Conservation (phyloP, 1,140 invertebrate genomes). For the Muscidifurax raptorellus region DNA sequence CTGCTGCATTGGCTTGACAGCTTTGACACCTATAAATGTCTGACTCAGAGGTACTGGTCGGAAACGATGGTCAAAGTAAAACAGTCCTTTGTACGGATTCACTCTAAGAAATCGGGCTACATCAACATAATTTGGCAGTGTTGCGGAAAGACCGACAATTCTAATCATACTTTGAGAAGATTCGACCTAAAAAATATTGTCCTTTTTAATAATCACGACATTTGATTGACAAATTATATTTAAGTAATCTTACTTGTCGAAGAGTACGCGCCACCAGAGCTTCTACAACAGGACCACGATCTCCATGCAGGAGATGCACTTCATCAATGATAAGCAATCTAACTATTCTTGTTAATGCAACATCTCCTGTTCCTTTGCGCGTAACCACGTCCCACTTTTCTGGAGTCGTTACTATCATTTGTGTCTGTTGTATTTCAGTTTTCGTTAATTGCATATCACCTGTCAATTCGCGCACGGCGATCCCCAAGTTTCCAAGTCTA, state of each 20-base stretch:
- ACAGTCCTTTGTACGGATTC: constrained; percentile 94
- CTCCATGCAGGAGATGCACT: constrained; percentile 97
- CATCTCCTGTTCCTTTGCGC: constrained; percentile 93
- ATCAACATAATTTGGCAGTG: constrained; percentile 98
- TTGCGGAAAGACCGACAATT: constrained; percentile 98
- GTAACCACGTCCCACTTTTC: constrained; percentile 99
- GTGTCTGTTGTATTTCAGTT: constrained; percentile 94
- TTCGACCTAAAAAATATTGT: constrained; percentile 82
- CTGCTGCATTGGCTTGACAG: constrained; percentile 84
- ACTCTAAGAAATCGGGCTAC: constrained; percentile 96
- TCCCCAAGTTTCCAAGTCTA: constrained; percentile 82
- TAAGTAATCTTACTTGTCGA: constrained; percentile 78
- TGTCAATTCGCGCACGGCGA: constrained; percentile 94
- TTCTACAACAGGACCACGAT: constrained; percentile 98
- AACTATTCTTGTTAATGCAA: constrained; percentile 92
- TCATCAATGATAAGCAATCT: constrained; percentile 98
- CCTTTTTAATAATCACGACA: constrained; percentile 3
- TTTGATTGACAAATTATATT: constrained; percentile 16
- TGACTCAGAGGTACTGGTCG: constrained; percentile 96
- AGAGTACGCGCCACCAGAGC: constrained; percentile 96
- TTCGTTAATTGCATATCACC: constrained; percentile 99
- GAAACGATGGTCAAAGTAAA: constrained; percentile 98
- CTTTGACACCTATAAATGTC: constrained; percentile 94
- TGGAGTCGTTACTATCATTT: constrained; percentile 98
- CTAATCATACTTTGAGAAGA: constrained; percentile 97